Evolutionary conservation across 2,797 vertebrate species (phyloP), one percentile per base, ranked within the genome.

Genomic region (Borostomias antarcticus): DNA sequence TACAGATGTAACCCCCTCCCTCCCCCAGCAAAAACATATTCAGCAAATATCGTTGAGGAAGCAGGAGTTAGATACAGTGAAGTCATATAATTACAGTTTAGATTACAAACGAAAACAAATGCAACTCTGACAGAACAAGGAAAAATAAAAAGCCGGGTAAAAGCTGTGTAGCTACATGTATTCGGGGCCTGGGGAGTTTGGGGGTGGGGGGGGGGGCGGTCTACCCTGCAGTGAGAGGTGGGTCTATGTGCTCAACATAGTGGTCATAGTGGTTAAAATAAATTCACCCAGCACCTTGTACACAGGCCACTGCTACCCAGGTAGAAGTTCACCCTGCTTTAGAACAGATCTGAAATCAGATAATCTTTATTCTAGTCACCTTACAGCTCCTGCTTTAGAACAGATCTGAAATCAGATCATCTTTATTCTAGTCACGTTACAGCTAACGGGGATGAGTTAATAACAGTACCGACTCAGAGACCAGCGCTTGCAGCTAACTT

Each of bases 151-250:
- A 58, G 50, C 25, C 62, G 29, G 40, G 48, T 51, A 57, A 68
- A 68, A 78, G 66, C 58, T 45, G 37, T 79, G 37, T 40, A 35
- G 33, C 33, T 35, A 84, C 60, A 37, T 9, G 68, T 68, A 71
- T 74, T 79, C 80, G 82, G n/a, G n/a, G n/a, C n/a, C n/a, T n/a
- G n/a, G n/a, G n/a, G n/a, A n/a, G n/a, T n/a, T n/a, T n/a, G n/a
- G n/a, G n/a, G n/a, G n/a, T n/a, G n/a, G n/a, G n/a, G n/a, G n/a
- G n/a, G n/a, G n/a, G n/a, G n/a, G n/a, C n/a, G 57, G 83, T 89
- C 89, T 91, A 92, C 85, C 88, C 89, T 85, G 79, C 81, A 88
- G 86, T 90, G 82, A 78, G 75, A 81, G 37, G 66, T 52, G 72
- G 56, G 58, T 10, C 33, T 47, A 51, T 63, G 26, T 35, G 75